Conservation (phyloP, 1,140 invertebrate genomes). For the Octopus bimaculoides region DNA sequence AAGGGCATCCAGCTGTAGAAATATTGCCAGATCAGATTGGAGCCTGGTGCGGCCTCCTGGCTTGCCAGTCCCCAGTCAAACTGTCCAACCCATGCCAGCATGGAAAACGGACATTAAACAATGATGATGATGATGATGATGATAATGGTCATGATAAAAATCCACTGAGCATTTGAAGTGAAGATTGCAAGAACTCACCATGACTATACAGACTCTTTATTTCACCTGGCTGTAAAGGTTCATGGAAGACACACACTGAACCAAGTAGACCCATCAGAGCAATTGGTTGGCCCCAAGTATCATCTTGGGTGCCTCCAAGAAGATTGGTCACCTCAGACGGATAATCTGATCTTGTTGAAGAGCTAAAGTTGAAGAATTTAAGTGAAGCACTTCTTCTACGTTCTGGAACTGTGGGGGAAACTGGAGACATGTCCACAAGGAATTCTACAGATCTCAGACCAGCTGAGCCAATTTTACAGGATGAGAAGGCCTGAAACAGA, state of each 20-base stretch:
- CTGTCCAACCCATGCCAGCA: too few relatives aligned
- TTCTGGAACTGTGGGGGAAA: slow-evolving; percentile 17
- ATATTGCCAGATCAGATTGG: too few relatives aligned
- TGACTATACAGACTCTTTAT: slow-evolving; percentile 53
- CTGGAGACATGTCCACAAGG: slow-evolving; percentile 19
- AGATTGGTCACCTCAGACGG: slow-evolving; percentile 61
- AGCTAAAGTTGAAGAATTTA: slow-evolving; percentile 30
- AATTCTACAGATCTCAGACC: slow-evolving; percentile 22
- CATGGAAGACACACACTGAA: slow-evolving; percentile 61
- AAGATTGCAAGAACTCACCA: slow-evolving; percentile 37
- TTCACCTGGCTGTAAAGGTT: slow-evolving; percentile 52
- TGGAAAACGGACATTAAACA: too few relatives aligned
- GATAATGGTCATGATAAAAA: too few relatives aligned
- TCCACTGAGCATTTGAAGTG: too few relatives aligned
- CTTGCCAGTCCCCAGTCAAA: too few relatives aligned
- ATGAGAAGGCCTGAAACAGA: slow-evolving; percentile 57
- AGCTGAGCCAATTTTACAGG: slow-evolving; percentile 59
- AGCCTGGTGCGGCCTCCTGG: too few relatives aligned
- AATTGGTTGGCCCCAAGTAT: slow-evolving; percentile 58
- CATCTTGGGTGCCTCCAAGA: slow-evolving; percentile 62
- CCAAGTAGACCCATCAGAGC: slow-evolving; percentile 62
- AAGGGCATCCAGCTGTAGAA: too few relatives aligned
- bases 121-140: too few relatives aligned
- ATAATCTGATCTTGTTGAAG: slow-evolving; percentile 22
- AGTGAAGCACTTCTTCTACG: slow-evolving; percentile 32